Evolutionary conservation across 2,797 vertebrate species (phyloP).

Genomic region (Carcharodon carcharias): DNA sequence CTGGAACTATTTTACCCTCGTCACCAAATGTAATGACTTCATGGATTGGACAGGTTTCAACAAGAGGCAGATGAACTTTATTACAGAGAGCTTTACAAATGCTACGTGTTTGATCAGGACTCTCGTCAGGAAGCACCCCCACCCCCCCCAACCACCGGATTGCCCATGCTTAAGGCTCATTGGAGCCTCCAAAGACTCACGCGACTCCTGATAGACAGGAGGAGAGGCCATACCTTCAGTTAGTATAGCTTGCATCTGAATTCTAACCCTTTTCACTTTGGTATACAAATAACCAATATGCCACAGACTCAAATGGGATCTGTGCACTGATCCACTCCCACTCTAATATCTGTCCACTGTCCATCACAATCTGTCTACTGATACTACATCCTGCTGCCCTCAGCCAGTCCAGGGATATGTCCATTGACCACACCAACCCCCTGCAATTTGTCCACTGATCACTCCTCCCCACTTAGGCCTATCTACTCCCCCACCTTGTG

Average conservation of each 20-base stretch:
- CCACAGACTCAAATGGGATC: not conserved
- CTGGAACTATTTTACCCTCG: no score
- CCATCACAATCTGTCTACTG: not conserved
- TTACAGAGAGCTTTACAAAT: no score
- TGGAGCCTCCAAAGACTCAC: no score
- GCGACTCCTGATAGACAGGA: no score
- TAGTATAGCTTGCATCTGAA: not conserved
- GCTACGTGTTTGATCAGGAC: no score
- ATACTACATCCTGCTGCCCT: not conserved
- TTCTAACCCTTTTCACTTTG: not conserved
- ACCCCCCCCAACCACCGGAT: no score
- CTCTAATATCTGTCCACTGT: not conserved
- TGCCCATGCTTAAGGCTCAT: no score
- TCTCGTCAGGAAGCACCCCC: no score
- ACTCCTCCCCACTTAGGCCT: not conserved
- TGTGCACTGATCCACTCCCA: not conserved
- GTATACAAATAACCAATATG: not conserved
- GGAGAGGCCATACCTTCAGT: no score
- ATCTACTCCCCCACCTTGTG: not conserved
- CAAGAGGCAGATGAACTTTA: no score
- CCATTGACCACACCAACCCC: not conserved
- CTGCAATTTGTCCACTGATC: not conserved
- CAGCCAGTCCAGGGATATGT: not conserved
- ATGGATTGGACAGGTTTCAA: no score
- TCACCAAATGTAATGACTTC: no score